A percentile compares a stretch with the other conserved stretches of the same genome.
These are phyloP conservation scores for Ornithoptera alexandrae DNA, from an alignment of 2,888 invertebrate genomes.

Conservation along the genomic window DNA sequence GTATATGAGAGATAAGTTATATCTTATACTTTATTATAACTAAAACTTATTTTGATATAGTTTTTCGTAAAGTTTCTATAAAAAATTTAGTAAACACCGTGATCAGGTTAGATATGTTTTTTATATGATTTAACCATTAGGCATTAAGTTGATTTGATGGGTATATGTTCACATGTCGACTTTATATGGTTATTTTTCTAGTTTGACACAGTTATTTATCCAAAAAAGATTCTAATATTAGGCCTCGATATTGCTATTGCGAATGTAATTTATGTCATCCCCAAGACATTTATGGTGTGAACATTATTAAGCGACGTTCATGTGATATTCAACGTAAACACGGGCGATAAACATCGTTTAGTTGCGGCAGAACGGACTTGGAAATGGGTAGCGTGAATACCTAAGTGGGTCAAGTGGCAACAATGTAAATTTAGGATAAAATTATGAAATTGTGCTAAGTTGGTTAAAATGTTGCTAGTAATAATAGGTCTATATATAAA, in stretches of 20 bases:
- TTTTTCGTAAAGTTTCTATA: no score
- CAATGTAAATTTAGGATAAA: background rate
- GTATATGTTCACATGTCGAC: background rate
- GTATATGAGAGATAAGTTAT: no score
- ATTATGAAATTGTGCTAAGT: background rate
- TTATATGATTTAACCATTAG: background rate
- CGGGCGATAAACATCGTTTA: slow-evolving; percentile 33
- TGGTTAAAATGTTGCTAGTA: no score
- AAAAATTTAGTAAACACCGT: no score
- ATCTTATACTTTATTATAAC: no score
- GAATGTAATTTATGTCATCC: slow-evolving; percentile 38
- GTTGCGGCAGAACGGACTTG: slow-evolving; percentile 27
- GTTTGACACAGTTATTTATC: background rate
- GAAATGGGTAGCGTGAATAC: slow-evolving; percentile 8
- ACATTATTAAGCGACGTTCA: slow-evolving; percentile 41
- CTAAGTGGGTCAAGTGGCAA: slow-evolving; percentile 14
- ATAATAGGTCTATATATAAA: no score
- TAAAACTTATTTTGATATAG: no score
- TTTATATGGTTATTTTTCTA: background rate
- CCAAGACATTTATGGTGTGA: slow-evolving; percentile 42
- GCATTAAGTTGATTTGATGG: background rate
- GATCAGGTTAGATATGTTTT: no score
- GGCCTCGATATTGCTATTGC: background rate
- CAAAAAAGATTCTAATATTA: background rate
- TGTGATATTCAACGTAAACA: slow-evolving; percentile 43